Base-by-base conservation (phyloP, 2,113 vertebrate genomes). In the Agapornis roseicollis region DNA sequence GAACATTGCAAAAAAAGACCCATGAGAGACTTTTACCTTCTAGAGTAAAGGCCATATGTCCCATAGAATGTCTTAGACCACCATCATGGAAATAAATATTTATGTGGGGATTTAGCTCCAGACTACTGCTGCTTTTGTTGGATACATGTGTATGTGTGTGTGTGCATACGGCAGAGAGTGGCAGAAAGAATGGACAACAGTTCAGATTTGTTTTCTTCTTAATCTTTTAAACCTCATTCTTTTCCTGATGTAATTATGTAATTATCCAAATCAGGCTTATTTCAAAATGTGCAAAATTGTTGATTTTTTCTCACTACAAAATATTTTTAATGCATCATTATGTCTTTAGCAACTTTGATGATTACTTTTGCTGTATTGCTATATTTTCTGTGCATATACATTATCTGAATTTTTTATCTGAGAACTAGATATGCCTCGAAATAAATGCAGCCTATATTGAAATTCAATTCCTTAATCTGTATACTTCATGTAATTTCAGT, bases 1-100 rank as follows among this genome's bases (percentile, higher is more conserved):
- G 20, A 88, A 80, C 4, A 41, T 28, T n/a, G n/a, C 4, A 35
- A 70, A 4, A 52, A 66, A 80, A 27, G 63, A 52, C 15, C 2
- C 18, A 2, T 13, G 3, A 8, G 42, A 80, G 17, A 58, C 3
- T 83, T 83, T 20, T 56, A 16, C 7, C 20, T 68, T 22, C 31
- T 63, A 12, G 5, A 77, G 13, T 68, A 33, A 72, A 60, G 29
- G 33, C 9, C 0, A 0, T 8, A 5, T 55, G 1, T 33, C 20
- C 6, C 19, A 65, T 17, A 65, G 3, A 31, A 46, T 28, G 12
- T 24, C 56, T 80, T 63, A 77, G 9, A 63, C 80, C 8, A 25
- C 4, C 9, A 27, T 25, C 72, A 69, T 77, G 3, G 1, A 31
- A 24, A 6, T 14, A 66, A 63, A 56, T 28, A 1, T 29, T 53